Evolutionary conservation across 2,888 invertebrate species (phyloP).

Genomic region (Lasioglossum pauxillum): DNA sequence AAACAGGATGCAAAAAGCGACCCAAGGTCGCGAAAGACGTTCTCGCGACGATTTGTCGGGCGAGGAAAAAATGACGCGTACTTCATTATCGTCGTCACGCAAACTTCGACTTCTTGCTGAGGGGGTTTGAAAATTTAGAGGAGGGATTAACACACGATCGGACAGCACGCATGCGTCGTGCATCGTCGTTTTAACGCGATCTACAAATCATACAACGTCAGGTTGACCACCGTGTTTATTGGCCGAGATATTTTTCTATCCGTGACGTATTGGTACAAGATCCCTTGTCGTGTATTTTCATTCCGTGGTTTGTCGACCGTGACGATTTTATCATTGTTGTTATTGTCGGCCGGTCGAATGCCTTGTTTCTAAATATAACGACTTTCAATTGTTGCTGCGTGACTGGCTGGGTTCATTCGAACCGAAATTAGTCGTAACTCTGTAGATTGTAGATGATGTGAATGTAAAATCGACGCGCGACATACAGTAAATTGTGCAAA

Average conservation of each 20-base stretch:
- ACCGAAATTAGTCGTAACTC: neutral
- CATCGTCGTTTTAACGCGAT: slow-evolving; percentile 41
- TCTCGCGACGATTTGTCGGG: slow-evolving; percentile 15
- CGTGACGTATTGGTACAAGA: slow-evolving; percentile 48
- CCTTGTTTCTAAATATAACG: neutral
- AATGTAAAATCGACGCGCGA: neutral
- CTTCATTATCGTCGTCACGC: slow-evolving; percentile 51
- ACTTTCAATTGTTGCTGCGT: neutral
- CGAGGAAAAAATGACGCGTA: slow-evolving; percentile 24
- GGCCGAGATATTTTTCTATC: slow-evolving; percentile 47
- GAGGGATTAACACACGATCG: slow-evolving; percentile 54
- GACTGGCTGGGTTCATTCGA: neutral
- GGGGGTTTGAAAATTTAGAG: slow-evolving; percentile 3
- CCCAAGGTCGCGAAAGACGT: slow-evolving; percentile 6
- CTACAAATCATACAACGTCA: slow-evolving; percentile 53
- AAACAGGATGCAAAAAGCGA: neutral
- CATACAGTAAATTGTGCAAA: neutral
- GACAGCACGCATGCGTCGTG: slow-evolving; percentile 52
- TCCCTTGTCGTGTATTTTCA: slow-evolving; percentile 35
- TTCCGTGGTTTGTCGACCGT: neutral
- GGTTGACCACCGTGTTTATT: slow-evolving; percentile 37
- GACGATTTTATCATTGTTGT: neutral
- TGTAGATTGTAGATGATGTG: neutral
- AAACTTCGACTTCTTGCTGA: slow-evolving; percentile 2
- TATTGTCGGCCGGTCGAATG: neutral